These are phyloP conservation scores for Equus quagga DNA, from an alignment of 2,113 vertebrate genomes.

Conservation along the genomic window DNA sequence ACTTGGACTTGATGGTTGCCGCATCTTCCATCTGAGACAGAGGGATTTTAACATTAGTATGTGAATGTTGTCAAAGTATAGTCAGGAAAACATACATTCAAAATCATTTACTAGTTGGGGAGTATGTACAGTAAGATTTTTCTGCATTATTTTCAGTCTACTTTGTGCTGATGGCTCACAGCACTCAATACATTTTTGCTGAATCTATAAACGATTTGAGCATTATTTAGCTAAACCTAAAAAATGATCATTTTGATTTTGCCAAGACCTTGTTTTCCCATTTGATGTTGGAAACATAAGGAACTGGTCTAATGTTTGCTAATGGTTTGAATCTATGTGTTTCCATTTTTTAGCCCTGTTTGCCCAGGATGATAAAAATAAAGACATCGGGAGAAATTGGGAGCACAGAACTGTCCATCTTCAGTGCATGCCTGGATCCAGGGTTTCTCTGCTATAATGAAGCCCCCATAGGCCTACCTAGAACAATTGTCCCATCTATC, in stretches of 20 bases:
- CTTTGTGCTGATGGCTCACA: neutral
- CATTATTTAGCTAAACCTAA: neutral
- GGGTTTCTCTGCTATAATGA: neutral
- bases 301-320: neutral
- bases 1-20: neutral
- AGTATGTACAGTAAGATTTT: neutral
- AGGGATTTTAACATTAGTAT: neutral
- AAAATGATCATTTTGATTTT: conserved; percentile 50
- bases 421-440: neutral
- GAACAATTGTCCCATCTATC: conserved; percentile 8
- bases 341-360: conserved; percentile 17
- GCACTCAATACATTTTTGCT: neutral
- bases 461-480: neutral
- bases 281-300: conserved; percentile 39
- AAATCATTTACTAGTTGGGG: conserved; percentile 6
- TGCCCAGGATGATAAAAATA: conserved; percentile 36
- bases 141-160: conserved; percentile 35
- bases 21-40: neutral
- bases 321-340: conserved; percentile 22
- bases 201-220: neutral
- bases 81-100: conserved; percentile 15
- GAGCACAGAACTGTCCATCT: neutral
- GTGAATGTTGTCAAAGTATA: neutral
- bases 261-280: conserved; percentile 41
- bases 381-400: neutral